phyloP scores from a whole-genome alignment of 2,797 vertebrate genomes.

The Aulostomus chinensis region DNA sequence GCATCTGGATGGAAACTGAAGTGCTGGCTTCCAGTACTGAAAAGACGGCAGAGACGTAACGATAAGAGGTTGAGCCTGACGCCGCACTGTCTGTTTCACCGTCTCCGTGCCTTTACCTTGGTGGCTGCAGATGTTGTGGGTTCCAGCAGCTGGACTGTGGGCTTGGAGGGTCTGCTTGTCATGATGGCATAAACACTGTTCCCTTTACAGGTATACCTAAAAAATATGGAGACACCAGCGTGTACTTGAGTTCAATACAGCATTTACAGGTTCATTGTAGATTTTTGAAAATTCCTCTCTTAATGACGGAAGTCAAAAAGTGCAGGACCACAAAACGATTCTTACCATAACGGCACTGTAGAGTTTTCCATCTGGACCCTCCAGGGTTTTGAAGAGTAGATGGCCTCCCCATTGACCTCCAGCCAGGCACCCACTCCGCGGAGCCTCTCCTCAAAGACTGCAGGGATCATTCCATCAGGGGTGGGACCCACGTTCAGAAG shows the following conservation, averaged over 20 bases:
- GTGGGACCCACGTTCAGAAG: slow-evolving; percentile 94
- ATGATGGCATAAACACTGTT: slow-evolving; percentile 85
- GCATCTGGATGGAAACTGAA: too few species aligned
- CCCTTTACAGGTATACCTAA: slow-evolving; percentile 89
- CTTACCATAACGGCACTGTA: slow-evolving; percentile 84
- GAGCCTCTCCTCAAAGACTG: slow-evolving; percentile 93
- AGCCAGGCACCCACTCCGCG: slow-evolving; percentile 89
- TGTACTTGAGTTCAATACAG: not conserved
- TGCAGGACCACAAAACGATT: not conserved
- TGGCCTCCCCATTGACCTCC: slow-evolving; percentile 87
- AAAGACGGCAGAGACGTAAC: too few species aligned
- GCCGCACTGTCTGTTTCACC: too few species aligned
- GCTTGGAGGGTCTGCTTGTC: slow-evolving; percentile 75
- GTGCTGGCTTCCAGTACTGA: too few species aligned
- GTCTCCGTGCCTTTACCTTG: slow-evolving; percentile 73
- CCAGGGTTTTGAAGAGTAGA: slow-evolving; percentile 91
- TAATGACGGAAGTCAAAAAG: not conserved
- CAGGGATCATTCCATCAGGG: slow-evolving; percentile 87
- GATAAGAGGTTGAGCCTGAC: not conserved
- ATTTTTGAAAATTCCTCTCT: not conserved
- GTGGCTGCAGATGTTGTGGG: slow-evolving; percentile 78
- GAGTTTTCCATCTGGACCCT: slow-evolving; percentile 85
- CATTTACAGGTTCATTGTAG: too few species aligned
- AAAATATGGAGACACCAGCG: not conserved
- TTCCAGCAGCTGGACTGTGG: slow-evolving; percentile 70